Evolutionary conservation across 2,797 vertebrate genomes (phyloP), one percentile per base, ranked within the genome.

Genomic region (Heterohyrax brucei): DNA sequence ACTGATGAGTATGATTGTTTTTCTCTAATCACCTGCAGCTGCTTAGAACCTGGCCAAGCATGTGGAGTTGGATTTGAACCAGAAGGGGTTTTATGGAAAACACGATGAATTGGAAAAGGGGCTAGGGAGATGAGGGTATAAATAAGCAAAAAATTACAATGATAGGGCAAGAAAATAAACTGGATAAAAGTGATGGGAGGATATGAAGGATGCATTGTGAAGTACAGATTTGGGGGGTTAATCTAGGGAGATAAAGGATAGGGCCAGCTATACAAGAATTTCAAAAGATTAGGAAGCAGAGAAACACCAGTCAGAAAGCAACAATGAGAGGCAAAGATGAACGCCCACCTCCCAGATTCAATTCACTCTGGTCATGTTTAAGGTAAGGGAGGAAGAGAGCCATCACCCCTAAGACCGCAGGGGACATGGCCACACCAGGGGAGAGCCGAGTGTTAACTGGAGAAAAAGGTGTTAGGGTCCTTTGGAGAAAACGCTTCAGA

Each of bases 401-500:
- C 9, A 46, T 62, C 7, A 5, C 5, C 62, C 70, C 72, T 53
- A 44, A 61, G 33, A 73, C 66, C 28, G 33, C 33, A 86, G 56
- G 21, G 44, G 12, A 72, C 64, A 86, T 24, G 21, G 59, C 18
- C 50, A 19, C 48, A 75, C 59, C 18, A 77, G 64, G 26, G 80
- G 44, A 78, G 14, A 56, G 14, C 1, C 12, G 7, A 4, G 10
- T 62, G 91, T 76, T 44, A 53, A 72, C 77, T 56, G 46, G 12
- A 89, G 28, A 64, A 39, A 61, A 89, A 44, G 4, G 28, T 64
- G 62, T n/a, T 30, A 85, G 21, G 33, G 82, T 66, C 21, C 64
- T 81, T 82, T 87, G 62, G 62, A 92, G 18, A 86, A 56, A 16
- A 92, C 26, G 28, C 50, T 85, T 81, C 70, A 88, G 53, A 50